Evolutionary conservation across 2,113 vertebrate species (phyloP), one percentile per base, ranked within the genome.

Genomic region (Tympanuchus pallidicinctus): DNA sequence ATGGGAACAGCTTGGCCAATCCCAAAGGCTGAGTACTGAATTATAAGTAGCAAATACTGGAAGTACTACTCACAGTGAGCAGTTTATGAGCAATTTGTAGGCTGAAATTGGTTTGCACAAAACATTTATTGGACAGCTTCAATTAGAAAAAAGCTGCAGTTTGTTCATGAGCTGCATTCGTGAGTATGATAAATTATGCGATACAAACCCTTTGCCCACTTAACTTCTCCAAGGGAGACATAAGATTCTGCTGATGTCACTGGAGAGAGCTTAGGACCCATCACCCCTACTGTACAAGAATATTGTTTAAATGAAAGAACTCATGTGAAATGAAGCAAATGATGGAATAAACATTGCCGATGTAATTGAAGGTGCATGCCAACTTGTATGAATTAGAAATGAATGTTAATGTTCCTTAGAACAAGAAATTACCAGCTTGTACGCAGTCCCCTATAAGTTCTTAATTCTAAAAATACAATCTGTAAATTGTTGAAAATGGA

Each of bases 241-340:
- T 61, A 88, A 88, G 94, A 88, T 84, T 71, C 36, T 94, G 73
- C 85, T 94, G 86, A 82, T 90, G 80, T 76, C 65, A 63, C 61
- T 72, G 70, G 82, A 90, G 76, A 94, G 80, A 84, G 72, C 80
- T 88, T 42, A 80, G 88, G 88, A 88, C 79, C 76, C 72, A 71
- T 91, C 76, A 38, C 27, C 69, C 42, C n/a, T 69, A 69, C 88
- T 45, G 43, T 86, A 95, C 27, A 69, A 78, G 69, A 88, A 96
- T 94, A 91, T 86, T 92, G 95, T 95, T 95, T 95, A 95, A 94
- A 95, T 91, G 85, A 94, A 93, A 81, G 80, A 94, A 94, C 88
- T 96, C 96, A 91, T 82, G 94, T 92, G 95, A 92, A 97, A 95
- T 0, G 61, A 93, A 96, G 93, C 90, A 95, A 94, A 93, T 65